A percentile compares a stretch with the other conserved stretches of the same genome.
Evolutionary conservation across 1,140 invertebrate species (phyloP).

Genomic region (Argopecten irradians): DNA sequence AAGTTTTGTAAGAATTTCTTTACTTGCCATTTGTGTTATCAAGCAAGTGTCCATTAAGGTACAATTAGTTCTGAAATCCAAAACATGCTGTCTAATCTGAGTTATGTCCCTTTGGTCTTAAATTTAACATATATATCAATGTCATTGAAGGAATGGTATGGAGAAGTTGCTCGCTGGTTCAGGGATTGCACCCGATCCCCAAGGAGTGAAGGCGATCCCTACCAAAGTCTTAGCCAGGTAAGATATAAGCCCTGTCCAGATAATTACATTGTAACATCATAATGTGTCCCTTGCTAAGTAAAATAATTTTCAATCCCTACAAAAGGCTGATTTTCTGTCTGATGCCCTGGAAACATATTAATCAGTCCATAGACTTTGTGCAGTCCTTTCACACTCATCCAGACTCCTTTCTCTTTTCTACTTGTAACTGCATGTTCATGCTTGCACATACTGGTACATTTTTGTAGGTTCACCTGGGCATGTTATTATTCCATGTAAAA

Average conservation of each 20-base stretch:
- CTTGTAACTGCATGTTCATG: no score
- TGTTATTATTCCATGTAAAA: no score
- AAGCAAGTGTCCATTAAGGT: background rate
- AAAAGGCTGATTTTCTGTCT: no score
- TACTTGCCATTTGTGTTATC: background rate
- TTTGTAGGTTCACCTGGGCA: no score
- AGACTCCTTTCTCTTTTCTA: no score
- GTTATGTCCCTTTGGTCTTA: constrained; percentile 8
- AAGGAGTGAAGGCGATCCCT: constrained; percentile 76
- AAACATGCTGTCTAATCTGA: background rate
- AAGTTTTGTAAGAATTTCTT: background rate
- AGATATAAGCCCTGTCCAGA: no score
- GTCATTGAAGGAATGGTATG: constrained; percentile 84
- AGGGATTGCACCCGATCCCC: constrained; percentile 76
- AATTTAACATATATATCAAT: constrained; percentile 36
- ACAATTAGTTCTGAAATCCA: background rate
- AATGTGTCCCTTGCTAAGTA: background rate
- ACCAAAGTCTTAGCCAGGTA: constrained; percentile 46
- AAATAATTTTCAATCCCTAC: background rate
- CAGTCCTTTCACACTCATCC: no score
- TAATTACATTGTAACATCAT: no score
- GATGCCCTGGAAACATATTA: no score
- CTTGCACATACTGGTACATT: no score
- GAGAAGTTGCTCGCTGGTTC: constrained; percentile 81
- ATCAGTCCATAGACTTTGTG: no score